phyloP scores from a whole-genome alignment of 2,797 vertebrate genomes.

The Poeciliopsis paucimaculata region DNA sequence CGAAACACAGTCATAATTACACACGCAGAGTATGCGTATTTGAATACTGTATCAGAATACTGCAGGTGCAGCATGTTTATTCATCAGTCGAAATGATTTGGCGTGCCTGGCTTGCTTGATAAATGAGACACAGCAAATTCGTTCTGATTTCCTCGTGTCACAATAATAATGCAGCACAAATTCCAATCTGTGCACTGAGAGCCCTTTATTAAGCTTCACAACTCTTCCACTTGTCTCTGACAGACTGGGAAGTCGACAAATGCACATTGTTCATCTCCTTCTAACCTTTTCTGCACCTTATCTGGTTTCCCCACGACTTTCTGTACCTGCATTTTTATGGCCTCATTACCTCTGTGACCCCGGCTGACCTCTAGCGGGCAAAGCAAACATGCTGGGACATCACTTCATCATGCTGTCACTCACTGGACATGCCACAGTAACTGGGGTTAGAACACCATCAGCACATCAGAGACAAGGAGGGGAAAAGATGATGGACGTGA shows the following conservation, averaged over 20 bases:
- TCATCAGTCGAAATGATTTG: constrained; percentile 29
- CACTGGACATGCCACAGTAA: constrained; percentile 54
- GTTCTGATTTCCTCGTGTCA: constrained; percentile 28
- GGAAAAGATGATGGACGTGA: constrained; percentile 19
- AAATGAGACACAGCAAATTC: constrained; percentile 32
- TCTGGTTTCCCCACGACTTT: constrained; percentile 51
- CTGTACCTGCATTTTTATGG: constrained; percentile 70
- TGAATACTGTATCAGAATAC: constrained; percentile 19
- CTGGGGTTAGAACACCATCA: constrained; percentile 43
- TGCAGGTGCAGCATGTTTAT: constrained; percentile 40
- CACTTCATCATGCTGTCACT: constrained; percentile 75
- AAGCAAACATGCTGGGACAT: constrained; percentile 65
- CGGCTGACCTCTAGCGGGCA: constrained; percentile 49
- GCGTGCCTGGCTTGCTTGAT: constrained; percentile 23
- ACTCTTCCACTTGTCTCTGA: constrained; percentile 20
- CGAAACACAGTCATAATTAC: constrained; percentile 9
- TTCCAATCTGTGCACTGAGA: constrained; percentile 19
- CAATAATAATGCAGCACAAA: constrained; percentile 23
- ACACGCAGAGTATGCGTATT: constrained; percentile 3
- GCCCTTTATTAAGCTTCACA: constrained; percentile 27
- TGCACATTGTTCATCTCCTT: constrained; percentile 18
- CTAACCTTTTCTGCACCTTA: constrained; percentile 28
- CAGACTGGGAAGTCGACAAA: constrained; percentile 10
- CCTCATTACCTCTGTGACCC: constrained; percentile 72
- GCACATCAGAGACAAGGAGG: constrained; percentile 23